Percentiles rank a stretch among this genome's conserved stretches.
phyloP scores from a whole-genome alignment of 2,797 vertebrate species.

The Valencia hispanica region DNA sequence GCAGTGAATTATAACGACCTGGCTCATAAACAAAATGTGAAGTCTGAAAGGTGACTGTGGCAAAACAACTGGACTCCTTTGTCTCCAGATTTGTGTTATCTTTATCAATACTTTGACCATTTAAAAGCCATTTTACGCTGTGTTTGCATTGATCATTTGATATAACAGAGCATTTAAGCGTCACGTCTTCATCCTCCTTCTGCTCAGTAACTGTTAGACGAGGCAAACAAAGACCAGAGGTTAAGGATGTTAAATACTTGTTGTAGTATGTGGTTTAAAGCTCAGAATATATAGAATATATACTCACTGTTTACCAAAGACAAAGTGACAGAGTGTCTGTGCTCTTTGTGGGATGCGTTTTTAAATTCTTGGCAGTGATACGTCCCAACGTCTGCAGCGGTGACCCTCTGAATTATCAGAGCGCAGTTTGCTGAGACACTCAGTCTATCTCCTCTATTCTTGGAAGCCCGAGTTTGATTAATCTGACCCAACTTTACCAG shows the following conservation, averaged over 20 bases:
- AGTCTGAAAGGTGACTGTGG: background rate
- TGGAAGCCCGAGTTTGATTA: background rate
- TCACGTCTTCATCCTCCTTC: background rate
- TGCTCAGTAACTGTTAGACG: background rate
- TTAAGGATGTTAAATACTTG: background rate
- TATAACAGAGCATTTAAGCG: background rate
- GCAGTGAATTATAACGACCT: background rate
- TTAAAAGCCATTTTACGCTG: background rate
- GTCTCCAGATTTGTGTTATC: background rate
- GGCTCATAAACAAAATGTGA: background rate
- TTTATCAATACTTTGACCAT: background rate
- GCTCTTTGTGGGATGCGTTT: background rate
- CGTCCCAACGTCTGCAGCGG: background rate
- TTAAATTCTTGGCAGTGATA: background rate
- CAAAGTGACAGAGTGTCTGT: background rate
- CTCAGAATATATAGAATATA: background rate
- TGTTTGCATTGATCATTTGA: background rate
- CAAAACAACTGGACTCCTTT: background rate
- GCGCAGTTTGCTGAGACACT: background rate
- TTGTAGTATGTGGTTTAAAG: background rate
- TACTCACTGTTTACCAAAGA: background rate
- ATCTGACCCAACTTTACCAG: background rate
- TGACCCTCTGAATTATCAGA: background rate
- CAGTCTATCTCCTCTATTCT: background rate
- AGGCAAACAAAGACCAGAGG: background rate